Base-by-base conservation (phyloP, 1,140 invertebrate genomes). In the Bombus polaris region DNA sequence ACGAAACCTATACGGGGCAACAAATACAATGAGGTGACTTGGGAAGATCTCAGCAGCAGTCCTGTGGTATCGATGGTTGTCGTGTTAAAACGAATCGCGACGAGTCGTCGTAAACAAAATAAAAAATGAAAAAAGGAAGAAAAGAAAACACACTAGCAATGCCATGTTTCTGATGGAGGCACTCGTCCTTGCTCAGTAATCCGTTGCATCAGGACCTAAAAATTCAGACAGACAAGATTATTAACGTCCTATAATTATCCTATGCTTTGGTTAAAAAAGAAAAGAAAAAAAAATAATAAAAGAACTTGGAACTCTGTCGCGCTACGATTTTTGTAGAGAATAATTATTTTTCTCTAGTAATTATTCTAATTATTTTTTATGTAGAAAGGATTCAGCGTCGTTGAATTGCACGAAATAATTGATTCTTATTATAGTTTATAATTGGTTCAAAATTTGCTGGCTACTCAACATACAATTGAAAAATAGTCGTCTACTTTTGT, bases 141-240 rank as follows among this genome's bases (percentile, higher is more conserved):
- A 75, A 72, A 75, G 83, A 87, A 91, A 89, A 89, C 91, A 88
- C 90, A 87, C 87, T 88, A 91, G 83, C 74, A 91, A 91, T 79
- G 83, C 77, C 88, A 87, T 79, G 62, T 89, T 87, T 70, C 65
- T 72, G 79, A 86, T 83, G 78, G 62, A 71, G 83, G 74, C 71
- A 73, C 72, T 73, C 59, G 73, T 75, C 73, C 65, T 85, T 75
- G 76, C 70, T 93, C 88, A 94, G 77, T 94, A 94, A 86, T 94
- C 93, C 66, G 92, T 94, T 79, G 92, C 89, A 77, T 94, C 93
- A 71, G 93, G 93, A 91, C 92, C 93, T 94, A 89, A 81, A 93
- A 94, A 90, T 82, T 75, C 37, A 88, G 35, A 88, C 73, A 85
- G 28, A 75, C 65, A 5, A 87, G 76, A 77, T 82, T 66, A 35